phyloP scores from a whole-genome alignment of 2,888 invertebrate genomes.

The Platycheirus albimanus region DNA sequence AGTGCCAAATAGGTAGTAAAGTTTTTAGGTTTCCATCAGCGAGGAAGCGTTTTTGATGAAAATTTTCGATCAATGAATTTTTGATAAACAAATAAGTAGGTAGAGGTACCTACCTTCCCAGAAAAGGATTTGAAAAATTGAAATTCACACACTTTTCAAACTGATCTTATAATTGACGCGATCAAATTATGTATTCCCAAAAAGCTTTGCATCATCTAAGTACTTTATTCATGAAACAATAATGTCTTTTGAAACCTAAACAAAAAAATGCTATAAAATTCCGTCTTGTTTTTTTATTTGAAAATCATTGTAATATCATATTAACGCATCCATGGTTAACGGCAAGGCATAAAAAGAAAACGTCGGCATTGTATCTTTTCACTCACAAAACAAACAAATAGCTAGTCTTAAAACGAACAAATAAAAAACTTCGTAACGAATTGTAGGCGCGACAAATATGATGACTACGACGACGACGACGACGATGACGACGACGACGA shows the following conservation, averaged over 20 bases:
- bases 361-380: constrained; percentile 36
- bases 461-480: constrained; percentile 7
- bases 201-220: neutral
- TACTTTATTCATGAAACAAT: neutral
- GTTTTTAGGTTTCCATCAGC: no score
- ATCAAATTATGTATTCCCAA: no score
- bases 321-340: constrained; percentile 15
- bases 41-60: no score
- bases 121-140: no score
- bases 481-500: constrained; percentile 8
- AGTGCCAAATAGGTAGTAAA: no score
- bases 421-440: constrained; percentile 62
- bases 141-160: no score
- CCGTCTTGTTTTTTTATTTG: constrained; percentile 5
- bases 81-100: no score
- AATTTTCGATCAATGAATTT: no score
- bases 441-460: constrained; percentile 62
- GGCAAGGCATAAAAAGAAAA: constrained; percentile 13
- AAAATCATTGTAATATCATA: constrained; percentile 28
- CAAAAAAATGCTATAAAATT: neutral
- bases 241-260: neutral
- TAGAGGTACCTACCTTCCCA: no score
- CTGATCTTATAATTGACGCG: no score
- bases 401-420: constrained; percentile 25
- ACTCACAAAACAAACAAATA: constrained; percentile 60